Evolutionary conservation across 2,113 vertebrate species (phyloP).

Genomic region (Eptesicus fuscus): DNA sequence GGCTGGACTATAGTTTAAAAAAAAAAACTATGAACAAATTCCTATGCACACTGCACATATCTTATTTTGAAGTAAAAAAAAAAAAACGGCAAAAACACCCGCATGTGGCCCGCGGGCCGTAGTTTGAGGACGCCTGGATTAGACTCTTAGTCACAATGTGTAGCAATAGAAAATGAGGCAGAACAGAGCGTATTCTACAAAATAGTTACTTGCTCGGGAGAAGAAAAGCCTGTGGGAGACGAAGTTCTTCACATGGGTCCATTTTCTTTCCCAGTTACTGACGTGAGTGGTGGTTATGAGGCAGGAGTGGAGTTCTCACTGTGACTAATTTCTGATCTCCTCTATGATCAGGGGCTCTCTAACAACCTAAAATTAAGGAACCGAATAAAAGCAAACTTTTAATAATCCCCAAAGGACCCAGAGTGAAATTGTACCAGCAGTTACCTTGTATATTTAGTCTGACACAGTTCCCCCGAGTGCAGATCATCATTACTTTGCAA

Average conservation of each 20-base stretch:
- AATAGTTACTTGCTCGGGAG: background rate
- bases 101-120: no score
- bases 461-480: constrained; percentile 36
- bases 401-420: constrained; percentile 31
- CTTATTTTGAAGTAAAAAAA: no score
- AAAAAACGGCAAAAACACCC: no score
- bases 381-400: constrained; percentile 42
- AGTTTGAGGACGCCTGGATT: no score
- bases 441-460: constrained; percentile 32
- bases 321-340: background rate
- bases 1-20: no score
- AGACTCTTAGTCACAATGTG: background rate
- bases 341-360: constrained; percentile 48
- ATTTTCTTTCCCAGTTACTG: background rate
- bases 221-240: background rate
- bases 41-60: no score
- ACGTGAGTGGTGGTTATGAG: background rate
- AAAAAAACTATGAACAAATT: no score
- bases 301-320: background rate
- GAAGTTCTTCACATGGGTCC: background rate
- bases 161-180: background rate
- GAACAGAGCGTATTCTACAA: background rate
- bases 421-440: background rate
- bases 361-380: constrained; percentile 34
- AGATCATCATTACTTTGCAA: constrained; percentile 1